Conservation (phyloP, 2,888 invertebrate species). For the Thalpophila matura region DNA sequence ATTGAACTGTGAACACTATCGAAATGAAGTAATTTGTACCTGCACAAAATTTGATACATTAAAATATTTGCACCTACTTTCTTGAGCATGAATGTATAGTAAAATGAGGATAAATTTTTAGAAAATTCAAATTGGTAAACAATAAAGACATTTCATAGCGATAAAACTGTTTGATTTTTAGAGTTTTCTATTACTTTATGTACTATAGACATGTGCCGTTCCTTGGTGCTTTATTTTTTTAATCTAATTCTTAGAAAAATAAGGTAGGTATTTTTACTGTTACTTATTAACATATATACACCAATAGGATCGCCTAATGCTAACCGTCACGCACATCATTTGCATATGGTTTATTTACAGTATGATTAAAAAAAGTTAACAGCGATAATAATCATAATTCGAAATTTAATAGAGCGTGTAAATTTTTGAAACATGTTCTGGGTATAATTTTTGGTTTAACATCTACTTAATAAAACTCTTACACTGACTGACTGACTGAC, state of each 20-base stretch:
- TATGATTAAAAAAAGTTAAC: constrained; percentile 18
- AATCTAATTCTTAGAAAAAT: neutral
- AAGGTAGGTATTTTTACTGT: constrained; percentile 28
- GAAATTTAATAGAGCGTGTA: no score
- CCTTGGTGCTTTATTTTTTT: constrained; percentile 1
- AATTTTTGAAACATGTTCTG: no score
- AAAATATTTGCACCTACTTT: constrained; percentile 68
- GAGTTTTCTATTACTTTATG: constrained; percentile 16
- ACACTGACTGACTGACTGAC: no score
- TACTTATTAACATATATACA: constrained; percentile 23
- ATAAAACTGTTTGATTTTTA: constrained; percentile 24
- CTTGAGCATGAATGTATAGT: constrained; percentile 52
- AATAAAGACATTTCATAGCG: constrained; percentile 34
- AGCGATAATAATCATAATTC: no score
- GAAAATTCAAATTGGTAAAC: constrained; percentile 35
- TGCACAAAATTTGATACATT: constrained; percentile 65
- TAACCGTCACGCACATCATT: constrained; percentile 24
- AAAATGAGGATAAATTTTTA: no score
- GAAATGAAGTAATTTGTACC: constrained; percentile 79
- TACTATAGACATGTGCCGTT: constrained; percentile 5
- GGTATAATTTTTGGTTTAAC: no score
- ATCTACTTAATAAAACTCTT: no score
- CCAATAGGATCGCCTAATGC: constrained; percentile 28
- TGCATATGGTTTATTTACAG: constrained; percentile 40
- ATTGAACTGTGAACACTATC: constrained; percentile 80